Evolutionary conservation across 2,797 vertebrate species (phyloP).

Genomic region (Pyrocephalus nanus): DNA sequence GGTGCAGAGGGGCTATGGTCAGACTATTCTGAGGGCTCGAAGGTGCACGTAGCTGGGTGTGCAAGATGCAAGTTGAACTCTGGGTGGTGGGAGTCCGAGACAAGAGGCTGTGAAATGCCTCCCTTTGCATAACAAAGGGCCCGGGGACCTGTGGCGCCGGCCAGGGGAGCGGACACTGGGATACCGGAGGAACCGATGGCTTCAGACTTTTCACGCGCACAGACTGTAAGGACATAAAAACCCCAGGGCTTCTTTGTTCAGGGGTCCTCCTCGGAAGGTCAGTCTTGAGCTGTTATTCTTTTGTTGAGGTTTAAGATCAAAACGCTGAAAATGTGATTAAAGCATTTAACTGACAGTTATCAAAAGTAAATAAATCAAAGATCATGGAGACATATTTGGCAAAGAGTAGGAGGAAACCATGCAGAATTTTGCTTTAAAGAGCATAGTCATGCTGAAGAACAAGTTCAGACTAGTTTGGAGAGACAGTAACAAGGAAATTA

Average conservation of each 20-base stretch:
- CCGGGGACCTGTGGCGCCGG: background rate
- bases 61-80: background rate
- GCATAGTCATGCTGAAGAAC: background rate
- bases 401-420: background rate
- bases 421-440: slow-evolving; percentile 19
- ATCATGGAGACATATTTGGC: background rate
- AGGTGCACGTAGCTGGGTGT: background rate
- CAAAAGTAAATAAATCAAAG: background rate
- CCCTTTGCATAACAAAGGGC: background rate
- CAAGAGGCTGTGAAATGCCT: background rate
- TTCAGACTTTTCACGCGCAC: background rate
- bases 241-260: background rate
- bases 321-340: background rate
- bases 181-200: background rate
- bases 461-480: slow-evolving; percentile 6
- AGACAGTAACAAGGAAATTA: background rate
- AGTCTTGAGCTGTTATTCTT: background rate
- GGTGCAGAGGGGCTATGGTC: background rate
- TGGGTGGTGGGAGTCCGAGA: background rate
- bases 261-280: background rate
- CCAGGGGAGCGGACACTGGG: background rate
- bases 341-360: background rate
- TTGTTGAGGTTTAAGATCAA: background rate
- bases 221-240: background rate
- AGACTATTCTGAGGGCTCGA: background rate